Percentiles rank a stretch among this genome's conserved stretches.
Evolutionary conservation across 2,888 invertebrate species (phyloP).

Genomic region (Rotaria macrura): DNA sequence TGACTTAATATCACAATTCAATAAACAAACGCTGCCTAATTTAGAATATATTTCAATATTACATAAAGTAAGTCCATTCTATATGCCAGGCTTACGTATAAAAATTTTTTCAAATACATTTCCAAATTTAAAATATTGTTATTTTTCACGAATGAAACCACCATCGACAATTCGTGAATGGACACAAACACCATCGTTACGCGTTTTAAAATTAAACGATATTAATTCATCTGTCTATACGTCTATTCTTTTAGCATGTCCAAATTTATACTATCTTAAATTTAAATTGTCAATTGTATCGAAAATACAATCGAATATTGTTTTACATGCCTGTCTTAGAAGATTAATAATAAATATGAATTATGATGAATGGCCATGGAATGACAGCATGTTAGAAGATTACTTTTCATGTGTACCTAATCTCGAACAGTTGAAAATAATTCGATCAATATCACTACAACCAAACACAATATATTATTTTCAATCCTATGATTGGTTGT

Average conservation of each 20-base stretch:
- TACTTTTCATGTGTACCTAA: background rate
- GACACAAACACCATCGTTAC: background rate
- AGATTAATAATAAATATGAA: background rate
- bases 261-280: background rate
- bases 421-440: background rate
- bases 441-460: background rate
- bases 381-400: background rate
- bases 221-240: background rate
- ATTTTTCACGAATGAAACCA: background rate
- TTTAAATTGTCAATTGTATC: background rate
- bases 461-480: background rate
- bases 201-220: background rate
- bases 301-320: background rate
- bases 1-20: background rate
- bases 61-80: background rate
- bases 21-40: background rate
- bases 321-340: background rate
- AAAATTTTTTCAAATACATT: background rate
- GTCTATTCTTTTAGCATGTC: background rate
- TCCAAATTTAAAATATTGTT: background rate
- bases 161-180: background rate
- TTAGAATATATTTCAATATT: background rate
- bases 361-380: background rate
- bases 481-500: background rate
- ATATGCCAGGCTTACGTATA: background rate